phyloP scores from a whole-genome alignment of 2,888 invertebrate genomes.

The Latrodectus elegans region DNA sequence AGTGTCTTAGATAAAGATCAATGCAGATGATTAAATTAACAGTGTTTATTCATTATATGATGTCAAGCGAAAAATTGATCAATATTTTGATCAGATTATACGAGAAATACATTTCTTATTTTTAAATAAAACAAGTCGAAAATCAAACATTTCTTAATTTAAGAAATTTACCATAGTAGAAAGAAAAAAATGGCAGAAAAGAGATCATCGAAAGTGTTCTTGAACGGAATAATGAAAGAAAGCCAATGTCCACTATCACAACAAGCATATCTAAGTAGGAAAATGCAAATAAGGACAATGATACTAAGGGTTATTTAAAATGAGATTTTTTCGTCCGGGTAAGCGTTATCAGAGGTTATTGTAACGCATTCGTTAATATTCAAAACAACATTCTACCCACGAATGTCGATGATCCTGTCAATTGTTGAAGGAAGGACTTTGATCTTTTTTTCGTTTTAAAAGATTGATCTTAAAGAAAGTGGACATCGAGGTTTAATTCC shows the following conservation, averaged over 20 bases:
- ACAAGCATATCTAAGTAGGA: neutral
- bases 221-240: neutral
- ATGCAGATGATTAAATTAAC: too few species aligned
- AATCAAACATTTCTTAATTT: too few species aligned
- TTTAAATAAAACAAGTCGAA: too few species aligned
- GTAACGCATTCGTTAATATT: neutral
- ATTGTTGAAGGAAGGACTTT: neutral
- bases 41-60: too few species aligned
- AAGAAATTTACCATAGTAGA: too few species aligned
- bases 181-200: neutral
- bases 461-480: neutral
- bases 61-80: too few species aligned
- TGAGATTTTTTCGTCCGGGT: neutral
- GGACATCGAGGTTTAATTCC: neutral
- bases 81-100: too few species aligned
- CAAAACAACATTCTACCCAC: constrained; percentile 19
- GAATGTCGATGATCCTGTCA: constrained; percentile 31
- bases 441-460: neutral
- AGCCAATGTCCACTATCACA: constrained; percentile 6
- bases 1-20: too few species aligned
- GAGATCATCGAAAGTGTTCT: constrained; percentile 33
- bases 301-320: neutral
- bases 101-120: too few species aligned
- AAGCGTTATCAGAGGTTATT: constrained; percentile 13
- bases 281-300: neutral